Conservation (phyloP, 2,113 vertebrate species). For the Cyprinodon variegatus region DNA sequence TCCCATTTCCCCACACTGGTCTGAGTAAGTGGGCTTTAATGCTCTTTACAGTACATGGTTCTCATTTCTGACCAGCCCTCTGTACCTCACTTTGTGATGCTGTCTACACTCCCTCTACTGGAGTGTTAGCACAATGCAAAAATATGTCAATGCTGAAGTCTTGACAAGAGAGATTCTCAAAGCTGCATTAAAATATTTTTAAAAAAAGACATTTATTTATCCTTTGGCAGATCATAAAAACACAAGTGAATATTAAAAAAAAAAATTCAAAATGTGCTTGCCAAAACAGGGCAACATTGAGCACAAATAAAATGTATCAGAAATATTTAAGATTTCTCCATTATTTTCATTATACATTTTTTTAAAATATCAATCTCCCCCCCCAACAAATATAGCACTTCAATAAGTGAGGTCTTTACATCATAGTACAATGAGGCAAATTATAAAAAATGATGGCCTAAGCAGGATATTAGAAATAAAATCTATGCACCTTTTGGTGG, state of each 20-base stretch:
- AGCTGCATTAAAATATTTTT: background rate
- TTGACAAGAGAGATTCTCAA: background rate
- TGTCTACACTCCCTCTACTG: constrained; percentile 74
- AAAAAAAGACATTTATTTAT: constrained; percentile 62
- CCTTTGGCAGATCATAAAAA: constrained; percentile 55
- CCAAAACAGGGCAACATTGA: constrained; percentile 16
- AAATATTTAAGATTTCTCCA: constrained; percentile 44
- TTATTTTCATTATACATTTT: constrained; percentile 24
- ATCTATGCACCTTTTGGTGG: constrained; percentile 7
- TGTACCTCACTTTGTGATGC: constrained; percentile 20
- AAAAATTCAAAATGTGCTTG: constrained; percentile 33
- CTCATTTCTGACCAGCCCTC: background rate
- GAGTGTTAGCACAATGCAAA: constrained; percentile 45
- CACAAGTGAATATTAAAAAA: constrained; percentile 40
- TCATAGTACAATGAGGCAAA: constrained; percentile 29
- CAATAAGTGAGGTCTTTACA: constrained; percentile 22
- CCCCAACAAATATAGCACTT: constrained; percentile 16
- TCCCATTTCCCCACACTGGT: background rate
- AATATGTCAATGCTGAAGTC: background rate
- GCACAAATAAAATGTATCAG: constrained; percentile 43
- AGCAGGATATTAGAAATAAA: background rate
- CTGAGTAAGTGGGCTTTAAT: background rate
- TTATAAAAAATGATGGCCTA: constrained; percentile 27
- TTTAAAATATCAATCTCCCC: constrained; percentile 28
- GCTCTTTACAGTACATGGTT: background rate